Conservation (phyloP, 2,797 vertebrate species). For the Hypotaenidia philippensis region DNA sequence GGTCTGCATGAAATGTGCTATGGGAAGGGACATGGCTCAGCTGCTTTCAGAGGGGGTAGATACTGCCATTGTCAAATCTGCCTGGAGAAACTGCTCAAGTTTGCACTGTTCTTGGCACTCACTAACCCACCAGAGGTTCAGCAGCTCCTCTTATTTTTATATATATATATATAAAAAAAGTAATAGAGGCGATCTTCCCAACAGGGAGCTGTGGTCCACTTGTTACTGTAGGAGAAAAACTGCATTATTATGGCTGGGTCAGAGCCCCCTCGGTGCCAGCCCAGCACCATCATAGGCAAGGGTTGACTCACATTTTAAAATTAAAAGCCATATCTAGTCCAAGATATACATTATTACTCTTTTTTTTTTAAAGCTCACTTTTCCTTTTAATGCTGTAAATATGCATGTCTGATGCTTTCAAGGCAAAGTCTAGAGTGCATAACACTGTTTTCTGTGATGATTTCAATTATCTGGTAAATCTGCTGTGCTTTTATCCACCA, state of each 20-base stretch:
- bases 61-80: neutral
- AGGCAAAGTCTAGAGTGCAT: neutral
- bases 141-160: neutral
- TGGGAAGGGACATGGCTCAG: neutral
- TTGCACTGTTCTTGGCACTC: neutral
- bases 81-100: neutral
- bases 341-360: neutral
- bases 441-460: neutral
- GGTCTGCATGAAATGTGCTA: neutral
- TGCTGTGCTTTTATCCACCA: neutral
- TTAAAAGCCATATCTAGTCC: neutral
- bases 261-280: neutral
- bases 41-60: neutral
- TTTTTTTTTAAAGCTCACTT: neutral
- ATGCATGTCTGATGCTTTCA: neutral
- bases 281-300: neutral
- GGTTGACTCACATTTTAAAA: neutral
- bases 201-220: neutral
- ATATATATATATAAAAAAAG: too few species aligned
- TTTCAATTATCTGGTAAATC: neutral
- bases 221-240: neutral
- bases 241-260: neutral
- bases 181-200: neutral
- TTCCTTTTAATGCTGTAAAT: neutral
- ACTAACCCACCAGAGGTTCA: neutral